phyloP scores from a whole-genome alignment of 2,888 invertebrate species.

The Xestia rhomboidea region DNA sequence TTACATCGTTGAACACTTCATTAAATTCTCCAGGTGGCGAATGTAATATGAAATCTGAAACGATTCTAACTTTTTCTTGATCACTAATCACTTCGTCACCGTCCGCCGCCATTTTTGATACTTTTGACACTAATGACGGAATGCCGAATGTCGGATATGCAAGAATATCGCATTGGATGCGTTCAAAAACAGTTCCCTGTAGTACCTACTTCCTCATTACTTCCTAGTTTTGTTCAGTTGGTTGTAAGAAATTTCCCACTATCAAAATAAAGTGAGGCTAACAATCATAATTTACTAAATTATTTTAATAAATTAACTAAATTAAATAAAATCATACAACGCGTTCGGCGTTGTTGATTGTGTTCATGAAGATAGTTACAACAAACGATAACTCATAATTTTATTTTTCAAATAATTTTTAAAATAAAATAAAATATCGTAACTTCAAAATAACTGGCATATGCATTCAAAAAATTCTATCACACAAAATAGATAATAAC shows the following conservation, averaged over 20 bases:
- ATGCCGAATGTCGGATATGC: constrained; percentile 72
- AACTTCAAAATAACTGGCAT: background rate
- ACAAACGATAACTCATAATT: rapidly evolving
- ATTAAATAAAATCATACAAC: background rate
- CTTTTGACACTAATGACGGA: constrained; percentile 82
- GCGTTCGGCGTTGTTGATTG: background rate
- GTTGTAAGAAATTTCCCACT: rapidly evolving
- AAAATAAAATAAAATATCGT: too few species aligned
- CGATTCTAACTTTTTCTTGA: constrained; percentile 98
- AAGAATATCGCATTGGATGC: constrained; percentile 61
- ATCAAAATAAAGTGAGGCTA: background rate
- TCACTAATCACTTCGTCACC: constrained; percentile 96
- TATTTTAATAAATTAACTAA: background rate
- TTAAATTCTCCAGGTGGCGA: constrained; percentile 99
- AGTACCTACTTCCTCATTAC: background rate
- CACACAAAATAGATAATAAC: background rate
- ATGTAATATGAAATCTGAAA: constrained; percentile 99
- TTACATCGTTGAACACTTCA: constrained; percentile 99
- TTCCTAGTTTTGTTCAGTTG: background rate
- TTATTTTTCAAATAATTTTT: background rate
- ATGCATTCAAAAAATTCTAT: background rate
- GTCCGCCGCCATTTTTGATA: constrained; percentile 95
- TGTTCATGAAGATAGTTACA: constrained; percentile 11
- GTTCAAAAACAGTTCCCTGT: constrained; percentile 54
- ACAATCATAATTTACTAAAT: background rate